phyloP scores from a whole-genome alignment of 2,888 invertebrate species.

The Ceraclea dissimilis region DNA sequence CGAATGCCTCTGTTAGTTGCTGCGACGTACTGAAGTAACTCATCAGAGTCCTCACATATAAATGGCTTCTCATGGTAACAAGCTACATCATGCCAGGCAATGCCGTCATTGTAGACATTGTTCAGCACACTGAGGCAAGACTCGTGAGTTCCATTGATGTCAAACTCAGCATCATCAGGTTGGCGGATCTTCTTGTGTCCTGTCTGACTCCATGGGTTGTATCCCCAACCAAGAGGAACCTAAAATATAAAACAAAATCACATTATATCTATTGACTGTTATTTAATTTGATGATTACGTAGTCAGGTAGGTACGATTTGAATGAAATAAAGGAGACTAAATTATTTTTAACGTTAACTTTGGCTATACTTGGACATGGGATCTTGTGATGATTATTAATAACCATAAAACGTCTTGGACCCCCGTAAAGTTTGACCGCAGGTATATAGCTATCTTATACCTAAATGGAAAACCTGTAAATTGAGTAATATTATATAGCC shows the following conservation, averaged over 20 bases:
- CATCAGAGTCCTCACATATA: slow-evolving; percentile 85
- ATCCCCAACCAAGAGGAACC: slow-evolving; percentile 63
- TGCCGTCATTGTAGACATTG: slow-evolving; percentile 89
- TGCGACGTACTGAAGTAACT: slow-evolving; percentile 76
- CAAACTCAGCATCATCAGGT: slow-evolving; percentile 87
- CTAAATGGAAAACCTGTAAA: too few species aligned
- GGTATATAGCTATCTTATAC: too few species aligned
- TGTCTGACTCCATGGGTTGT: slow-evolving; percentile 86
- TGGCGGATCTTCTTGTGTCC: slow-evolving; percentile 84
- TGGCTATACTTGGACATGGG: too few species aligned
- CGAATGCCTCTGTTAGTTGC: slow-evolving; percentile 78
- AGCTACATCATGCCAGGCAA: slow-evolving; percentile 90
- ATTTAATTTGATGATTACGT: too few species aligned
- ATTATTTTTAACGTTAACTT: too few species aligned
- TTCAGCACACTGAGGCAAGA: slow-evolving; percentile 82
- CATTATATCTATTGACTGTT: too few species aligned
- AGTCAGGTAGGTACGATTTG: too few species aligned
- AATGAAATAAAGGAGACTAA: too few species aligned
- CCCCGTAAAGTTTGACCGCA: too few species aligned
- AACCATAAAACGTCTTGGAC: too few species aligned
- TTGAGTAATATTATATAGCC: too few species aligned
- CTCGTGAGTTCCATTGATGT: slow-evolving; percentile 80
- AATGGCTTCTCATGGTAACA: slow-evolving; percentile 91
- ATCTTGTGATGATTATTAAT: too few species aligned
- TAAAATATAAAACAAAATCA: slow-evolving; percentile 28